Percentiles rank a stretch among this genome's conserved stretches.
Evolutionary conservation across 2,888 invertebrate species (phyloP).

Genomic region (Cosmorhoe ocellata): DNA sequence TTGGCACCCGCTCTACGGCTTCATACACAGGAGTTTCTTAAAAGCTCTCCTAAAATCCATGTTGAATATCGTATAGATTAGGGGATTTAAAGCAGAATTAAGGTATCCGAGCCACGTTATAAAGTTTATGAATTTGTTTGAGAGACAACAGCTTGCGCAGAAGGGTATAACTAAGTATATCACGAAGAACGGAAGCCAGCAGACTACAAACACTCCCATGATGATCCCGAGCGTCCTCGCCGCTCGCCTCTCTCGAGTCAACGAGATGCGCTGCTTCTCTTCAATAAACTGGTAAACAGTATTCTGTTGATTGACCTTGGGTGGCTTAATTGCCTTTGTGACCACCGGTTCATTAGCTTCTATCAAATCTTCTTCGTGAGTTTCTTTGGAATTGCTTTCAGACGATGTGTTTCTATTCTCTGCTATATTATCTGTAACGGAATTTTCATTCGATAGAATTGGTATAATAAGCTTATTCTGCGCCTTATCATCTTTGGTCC

Average conservation of each 20-base stretch:
- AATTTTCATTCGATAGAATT: conserved; percentile 73
- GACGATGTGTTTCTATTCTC: conserved; percentile 73
- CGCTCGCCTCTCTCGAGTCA: conserved; percentile 96
- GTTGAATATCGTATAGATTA: conserved; percentile 97
- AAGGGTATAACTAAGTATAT: conserved; percentile 97
- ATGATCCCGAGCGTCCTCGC: conserved; percentile 98
- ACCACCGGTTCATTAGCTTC: conserved; percentile 55
- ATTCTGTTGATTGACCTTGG: conserved; percentile 69
- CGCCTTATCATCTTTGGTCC: conserved; percentile 75
- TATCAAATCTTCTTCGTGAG: conserved; percentile 65
- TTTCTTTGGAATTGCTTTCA: conserved; percentile 76
- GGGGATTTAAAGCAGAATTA: conserved; percentile 95
- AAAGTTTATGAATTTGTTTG: conserved; percentile 91
- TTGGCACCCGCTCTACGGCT: conserved; percentile 63
- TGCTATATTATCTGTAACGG: conserved; percentile 68
- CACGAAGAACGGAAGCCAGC: conserved; percentile 98
- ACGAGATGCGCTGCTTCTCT: conserved; percentile 93
- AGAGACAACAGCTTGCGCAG: conserved; percentile 90
- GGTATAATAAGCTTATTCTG: conserved; percentile 76
- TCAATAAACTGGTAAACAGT: conserved; percentile 93
- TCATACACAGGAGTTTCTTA: conserved; percentile 85
- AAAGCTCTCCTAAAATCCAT: conserved; percentile 96
- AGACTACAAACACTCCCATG: conserved; percentile 98
- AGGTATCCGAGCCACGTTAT: conserved; percentile 97
- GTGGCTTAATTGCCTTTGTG: conserved; percentile 55